phyloP scores from a whole-genome alignment of 2,888 invertebrate species.

The Unio pictorum region DNA sequence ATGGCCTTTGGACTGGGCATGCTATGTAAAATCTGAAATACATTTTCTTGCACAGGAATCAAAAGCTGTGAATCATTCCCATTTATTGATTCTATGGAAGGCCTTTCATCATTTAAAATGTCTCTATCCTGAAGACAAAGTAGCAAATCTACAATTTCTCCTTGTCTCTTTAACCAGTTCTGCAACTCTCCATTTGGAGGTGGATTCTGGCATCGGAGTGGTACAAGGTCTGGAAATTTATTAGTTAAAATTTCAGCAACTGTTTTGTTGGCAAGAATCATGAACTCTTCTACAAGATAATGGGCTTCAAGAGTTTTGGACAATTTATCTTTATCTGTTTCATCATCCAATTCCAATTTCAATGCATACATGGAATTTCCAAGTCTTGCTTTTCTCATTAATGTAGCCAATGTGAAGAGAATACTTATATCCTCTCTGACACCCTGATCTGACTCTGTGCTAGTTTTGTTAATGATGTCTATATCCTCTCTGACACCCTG shows the following conservation, averaged over 20 bases:
- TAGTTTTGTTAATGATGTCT: constrained; percentile 8
- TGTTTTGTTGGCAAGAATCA: constrained; percentile 36
- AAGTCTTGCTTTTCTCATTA: constrained; percentile 20
- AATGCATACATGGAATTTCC: constrained; percentile 30
- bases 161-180: constrained; percentile 20
- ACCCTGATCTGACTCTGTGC: neutral
- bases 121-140: constrained; percentile 26
- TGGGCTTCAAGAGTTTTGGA: constrained; percentile 29
- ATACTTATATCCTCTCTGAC: constrained; percentile 1
- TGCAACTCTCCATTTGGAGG: constrained; percentile 27
- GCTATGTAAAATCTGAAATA: no score
- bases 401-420: constrained; percentile 23
- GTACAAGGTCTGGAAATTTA: constrained; percentile 22
- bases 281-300: constrained; percentile 42
- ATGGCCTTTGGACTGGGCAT: neutral
- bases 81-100: no score
- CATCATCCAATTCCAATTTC: constrained; percentile 24
- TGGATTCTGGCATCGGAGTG: constrained; percentile 35
- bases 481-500: neutral
- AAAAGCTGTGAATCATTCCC: no score
- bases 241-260: constrained; percentile 22
- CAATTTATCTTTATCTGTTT: constrained; percentile 8
- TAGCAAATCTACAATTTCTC: constrained; percentile 21
- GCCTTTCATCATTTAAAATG: neutral
- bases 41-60: no score